Base-by-base conservation (phyloP, 2,113 vertebrate species). In the Gopherus evgoodei region DNA sequence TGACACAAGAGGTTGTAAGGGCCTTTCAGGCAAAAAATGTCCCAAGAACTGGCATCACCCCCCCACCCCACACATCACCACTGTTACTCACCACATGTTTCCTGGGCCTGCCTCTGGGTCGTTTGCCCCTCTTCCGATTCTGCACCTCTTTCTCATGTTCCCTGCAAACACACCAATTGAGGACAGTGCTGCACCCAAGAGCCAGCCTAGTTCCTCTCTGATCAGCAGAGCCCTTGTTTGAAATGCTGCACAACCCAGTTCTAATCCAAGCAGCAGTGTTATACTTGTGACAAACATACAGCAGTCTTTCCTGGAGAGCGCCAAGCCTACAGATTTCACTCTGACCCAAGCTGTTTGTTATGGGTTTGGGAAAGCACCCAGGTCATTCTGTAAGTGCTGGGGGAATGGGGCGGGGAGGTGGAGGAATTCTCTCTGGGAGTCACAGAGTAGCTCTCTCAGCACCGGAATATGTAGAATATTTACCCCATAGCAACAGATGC, bases 91-190 rank as follows among this genome's bases (percentile, higher is more conserved):
- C 99, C 3, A 99, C 96, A 19, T 99, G 98, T 95, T 99, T 99
- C 88, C 99, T 98, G 0, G 99, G 99, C 93, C 99, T 97, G 93
- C 99, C 99, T 82, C 99, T 97, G 0, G 99, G 99, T 81, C 99
- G 91, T 91, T 99, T 99, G 57, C 99, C 99, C 91, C 98, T 98
- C 88, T 99, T 99, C 17, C 98, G 98, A 90, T 99, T 98, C 95
- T 99, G 98, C 22, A 98, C 97, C 96, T 99, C 99, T 95, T 99
- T 99, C 56, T 99, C 99, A 0, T 99, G 99, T 84, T 99, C 99
- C 97, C 99, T 99, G 94, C 14, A 94, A 95, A 94, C 85, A 92
- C 6, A 78, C 0, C 13, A 3, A 6, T 90, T 35, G 53, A 91
- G 19, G 38, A 90, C 25, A 47, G n/a, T 0, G 42, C 92, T 83